Evolutionary conservation across 1,140 invertebrate genomes (phyloP), one percentile per base, ranked within the genome.

Genomic region (Apolygus lucorum): DNA sequence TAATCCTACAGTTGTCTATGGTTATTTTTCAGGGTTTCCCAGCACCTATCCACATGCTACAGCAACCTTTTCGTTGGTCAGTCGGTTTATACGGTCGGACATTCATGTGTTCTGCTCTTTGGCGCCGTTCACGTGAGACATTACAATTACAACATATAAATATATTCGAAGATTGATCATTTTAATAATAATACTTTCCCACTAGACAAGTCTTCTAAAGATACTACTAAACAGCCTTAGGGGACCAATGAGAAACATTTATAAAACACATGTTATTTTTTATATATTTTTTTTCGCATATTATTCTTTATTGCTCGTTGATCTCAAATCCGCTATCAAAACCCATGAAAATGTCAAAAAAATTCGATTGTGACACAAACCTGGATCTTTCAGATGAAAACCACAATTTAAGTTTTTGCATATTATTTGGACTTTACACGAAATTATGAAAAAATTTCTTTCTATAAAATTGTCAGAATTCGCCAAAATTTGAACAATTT

Each of bases 61-160:
- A 34, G 29, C n/a, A 34, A 66, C n/a, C 17, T 66, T n/a, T 64
- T 66, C 28, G 29, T 66, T 24, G 64, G 26, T 29, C 64, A 66
- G 34, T 66, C 64, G 1, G 28, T 66, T 2, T 66, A 66, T 28
- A 66, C 64, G 1, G 64, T 66, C 1, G 4, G 14, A 34, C 64
- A 66, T 24, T 28, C 64, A 14, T 66, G 64, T 28, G 64, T 66
- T 42, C 25, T 66, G 24, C n/a, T 66, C 17, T 66, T 66, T 21
- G 64, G 27, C n/a, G 64, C 27, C 17, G 64, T 24, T n/a, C n/a
- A 66, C 17, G 64, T 66, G 2, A 66, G 64, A 13, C n/a, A n/a
- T n/a, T n/a, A n/a, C n/a, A n/a, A n/a, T n/a, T n/a, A n/a, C n/a
- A n/a, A n/a, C n/a, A n/a, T n/a, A n/a, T n/a, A n/a, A n/a, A n/a